Conservation (phyloP, 2,888 invertebrate species). For the Desoria tigrina region DNA sequence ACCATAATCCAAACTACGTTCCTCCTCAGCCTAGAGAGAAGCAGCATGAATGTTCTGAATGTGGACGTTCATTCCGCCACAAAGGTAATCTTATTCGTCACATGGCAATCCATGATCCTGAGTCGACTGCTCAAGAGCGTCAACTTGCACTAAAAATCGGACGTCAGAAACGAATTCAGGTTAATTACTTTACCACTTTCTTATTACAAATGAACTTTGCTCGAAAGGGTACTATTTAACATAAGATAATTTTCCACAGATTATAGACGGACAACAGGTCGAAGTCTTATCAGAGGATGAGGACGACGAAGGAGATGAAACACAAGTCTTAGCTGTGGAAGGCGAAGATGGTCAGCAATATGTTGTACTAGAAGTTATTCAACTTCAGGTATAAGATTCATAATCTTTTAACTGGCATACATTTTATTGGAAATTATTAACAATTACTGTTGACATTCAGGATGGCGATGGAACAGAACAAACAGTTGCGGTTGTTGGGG, state of each 20-base stretch:
- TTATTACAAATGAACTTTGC: too few relatives aligned
- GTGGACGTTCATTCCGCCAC: constrained; percentile 66
- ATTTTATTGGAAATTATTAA: too few relatives aligned
- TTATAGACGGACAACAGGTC: constrained; percentile 57
- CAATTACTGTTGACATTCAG: constrained; percentile 46
- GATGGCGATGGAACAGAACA: constrained; percentile 57
- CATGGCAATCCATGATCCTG: constrained; percentile 86
- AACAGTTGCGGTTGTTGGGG: constrained; percentile 60
- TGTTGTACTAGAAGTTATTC: constrained; percentile 86
- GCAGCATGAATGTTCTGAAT: constrained; percentile 81
- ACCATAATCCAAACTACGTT: constrained; percentile 86
- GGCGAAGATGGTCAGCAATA: constrained; percentile 78
- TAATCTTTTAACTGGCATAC: too few relatives aligned
- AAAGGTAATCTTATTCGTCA: constrained; percentile 91
- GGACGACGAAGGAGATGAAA: constrained; percentile 61
- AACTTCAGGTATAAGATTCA: constrained; percentile 62
- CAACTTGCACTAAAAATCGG: constrained; percentile 76
- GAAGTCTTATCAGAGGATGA: constrained; percentile 59
- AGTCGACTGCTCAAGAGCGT: constrained; percentile 72
- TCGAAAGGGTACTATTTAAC: too few relatives aligned
- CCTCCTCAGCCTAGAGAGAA: constrained; percentile 87
- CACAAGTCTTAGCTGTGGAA: constrained; percentile 68
- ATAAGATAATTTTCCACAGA: constrained; percentile 46
- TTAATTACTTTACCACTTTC: too few relatives aligned
- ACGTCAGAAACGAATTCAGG: constrained; percentile 72